Conservation (phyloP, 2,797 vertebrate genomes). For the Cryptoprocta ferox region DNA sequence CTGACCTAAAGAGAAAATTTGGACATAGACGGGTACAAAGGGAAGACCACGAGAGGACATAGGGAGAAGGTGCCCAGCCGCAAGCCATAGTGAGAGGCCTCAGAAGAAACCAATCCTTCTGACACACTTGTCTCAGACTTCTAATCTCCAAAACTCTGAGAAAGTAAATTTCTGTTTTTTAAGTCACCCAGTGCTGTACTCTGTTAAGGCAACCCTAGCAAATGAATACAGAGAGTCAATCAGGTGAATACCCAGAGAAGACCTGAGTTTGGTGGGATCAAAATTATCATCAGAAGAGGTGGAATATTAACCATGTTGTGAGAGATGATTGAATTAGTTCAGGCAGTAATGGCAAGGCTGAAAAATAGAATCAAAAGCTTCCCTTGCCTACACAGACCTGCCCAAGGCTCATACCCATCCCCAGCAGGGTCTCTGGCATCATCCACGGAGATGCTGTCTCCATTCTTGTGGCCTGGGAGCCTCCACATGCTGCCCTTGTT, state of each 20-base stretch:
- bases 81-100: background rate
- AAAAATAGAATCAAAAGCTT: background rate
- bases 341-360: background rate
- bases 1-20: background rate
- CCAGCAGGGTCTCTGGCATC: background rate
- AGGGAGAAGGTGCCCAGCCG: background rate
- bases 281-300: background rate
- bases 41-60: background rate
- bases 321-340: background rate
- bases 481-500: background rate
- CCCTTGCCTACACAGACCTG: background rate
- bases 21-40: background rate
- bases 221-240: background rate
- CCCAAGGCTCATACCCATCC: background rate
- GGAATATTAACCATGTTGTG: background rate
- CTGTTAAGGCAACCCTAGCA: background rate
- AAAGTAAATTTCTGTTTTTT: background rate
- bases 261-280: background rate
- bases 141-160: background rate
- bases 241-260: background rate
- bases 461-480: background rate
- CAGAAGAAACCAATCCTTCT: background rate
- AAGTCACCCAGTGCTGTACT: background rate
- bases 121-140: background rate
- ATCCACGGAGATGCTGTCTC: rapidly evolving